Percentiles rank a stretch among this genome's conserved stretches.
These are phyloP conservation scores for Steatornis caripensis DNA, from an alignment of 2,113 vertebrate genomes.

Conservation along the genomic window DNA sequence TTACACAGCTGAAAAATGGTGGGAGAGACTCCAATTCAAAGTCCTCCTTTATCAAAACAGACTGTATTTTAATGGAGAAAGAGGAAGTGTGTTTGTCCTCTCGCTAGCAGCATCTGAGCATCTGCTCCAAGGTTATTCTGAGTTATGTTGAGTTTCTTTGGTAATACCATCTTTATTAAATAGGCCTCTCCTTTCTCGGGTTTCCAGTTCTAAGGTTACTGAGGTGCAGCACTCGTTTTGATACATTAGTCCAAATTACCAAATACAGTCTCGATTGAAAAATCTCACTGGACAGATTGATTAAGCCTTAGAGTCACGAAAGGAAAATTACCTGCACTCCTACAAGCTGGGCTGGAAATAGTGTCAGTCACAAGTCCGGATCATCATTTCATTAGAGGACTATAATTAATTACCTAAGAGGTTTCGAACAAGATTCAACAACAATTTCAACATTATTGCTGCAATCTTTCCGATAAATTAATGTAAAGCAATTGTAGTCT, in stretches of 20 bases:
- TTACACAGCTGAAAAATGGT: neutral
- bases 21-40: neutral
- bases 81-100: neutral
- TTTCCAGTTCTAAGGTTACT: neutral
- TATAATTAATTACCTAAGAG: slow-evolving; percentile 8
- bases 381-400: neutral
- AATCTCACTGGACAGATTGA: neutral
- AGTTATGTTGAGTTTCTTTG: neutral
- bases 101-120: neutral
- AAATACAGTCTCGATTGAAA: neutral
- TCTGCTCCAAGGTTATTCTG: neutral
- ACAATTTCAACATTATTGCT: neutral
- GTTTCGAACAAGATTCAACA: neutral
- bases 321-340: neutral
- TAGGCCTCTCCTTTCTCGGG: neutral
- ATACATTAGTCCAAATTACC: neutral
- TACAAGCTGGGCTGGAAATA: neutral
- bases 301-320: neutral
- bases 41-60: neutral
- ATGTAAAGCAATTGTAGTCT: neutral
- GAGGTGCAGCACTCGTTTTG: neutral
- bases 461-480: neutral
- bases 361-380: neutral
- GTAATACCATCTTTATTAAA: neutral
- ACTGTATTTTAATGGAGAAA: neutral